Base-by-base conservation (phyloP, 1,140 invertebrate genomes). In the Zophobas morio region DNA sequence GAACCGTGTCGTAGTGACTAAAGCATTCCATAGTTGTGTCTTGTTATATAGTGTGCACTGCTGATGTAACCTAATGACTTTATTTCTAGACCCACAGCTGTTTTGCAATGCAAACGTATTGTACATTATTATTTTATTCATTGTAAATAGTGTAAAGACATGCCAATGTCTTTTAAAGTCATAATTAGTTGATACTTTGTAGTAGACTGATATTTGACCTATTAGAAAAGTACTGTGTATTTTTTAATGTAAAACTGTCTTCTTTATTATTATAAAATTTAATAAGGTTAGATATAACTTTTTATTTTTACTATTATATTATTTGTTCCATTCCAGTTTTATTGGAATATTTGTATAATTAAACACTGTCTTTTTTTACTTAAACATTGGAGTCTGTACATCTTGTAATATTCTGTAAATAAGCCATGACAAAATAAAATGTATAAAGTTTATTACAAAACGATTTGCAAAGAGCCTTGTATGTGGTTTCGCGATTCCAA, bases 111-210 rank as follows among this genome's bases (percentile, higher is more conserved):
- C 79, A 76, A 74, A 79, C 70, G 74, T 78, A 70, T 79, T 85
- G 84, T 84, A 84, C 78, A 84, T 84, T 78, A 84, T 80, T 81
- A 82, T 74, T 63, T 77, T 79, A 80, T 80, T 80, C 47, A 81
- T 77, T 87, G 86, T 87, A 87, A 81, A 87, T 87, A 87, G 84
- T 87, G 84, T 86, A 86, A 86, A 86, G 85, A 81, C 84, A 80
- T 80, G 80, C n/a, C 37, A 8, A 77, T 81, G 83, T 85, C 84
- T 85, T 84, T 83, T 79, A 78, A 78, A 82, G 75, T 80, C 77
- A 80, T 81, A 78, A 75, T 76, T 81, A 82, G 78, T 70, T 63
- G 81, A 81, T 80, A 84, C 79, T 82, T 81, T 82, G 84, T 86
- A 82, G 85, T 86, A 86, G 85, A 86, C 85, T 86, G 85, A 86